A percentile compares a stretch with the other conserved stretches of the same genome.
Evolutionary conservation across 2,113 vertebrate species (phyloP).

Genomic region (Eubucco bourcierii): DNA sequence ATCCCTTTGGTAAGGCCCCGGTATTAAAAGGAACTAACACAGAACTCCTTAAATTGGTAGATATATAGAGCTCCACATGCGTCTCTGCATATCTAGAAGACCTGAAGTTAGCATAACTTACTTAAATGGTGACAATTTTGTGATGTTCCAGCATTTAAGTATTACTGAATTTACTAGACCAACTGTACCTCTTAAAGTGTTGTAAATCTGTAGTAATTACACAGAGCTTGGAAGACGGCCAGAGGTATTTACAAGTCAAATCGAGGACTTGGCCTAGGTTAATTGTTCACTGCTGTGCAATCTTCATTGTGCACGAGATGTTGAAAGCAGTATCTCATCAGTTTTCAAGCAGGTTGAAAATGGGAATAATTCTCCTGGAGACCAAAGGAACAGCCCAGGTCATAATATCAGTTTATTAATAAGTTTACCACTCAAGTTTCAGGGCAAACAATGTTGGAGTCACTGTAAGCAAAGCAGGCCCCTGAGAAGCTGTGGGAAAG

Average conservation of each 20-base stretch:
- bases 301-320: neutral
- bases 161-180: neutral
- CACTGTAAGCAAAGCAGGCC: neutral
- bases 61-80: neutral
- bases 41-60: neutral
- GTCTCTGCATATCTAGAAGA: neutral
- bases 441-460: neutral
- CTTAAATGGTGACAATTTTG: slow-evolving; percentile 14
- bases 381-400: neutral
- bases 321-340: neutral
- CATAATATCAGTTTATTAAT: neutral
- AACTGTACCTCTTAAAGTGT: neutral
- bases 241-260: slow-evolving; percentile 40
- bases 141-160: neutral
- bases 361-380: neutral
- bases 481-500: neutral
- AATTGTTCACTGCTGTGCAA: slow-evolving; percentile 6
- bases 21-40: neutral
- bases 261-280: neutral
- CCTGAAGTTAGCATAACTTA: slow-evolving; percentile 25
- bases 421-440: neutral
- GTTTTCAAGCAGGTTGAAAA: neutral
- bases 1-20: neutral
- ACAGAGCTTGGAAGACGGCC: neutral
- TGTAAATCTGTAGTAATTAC: slow-evolving; percentile 13